A percentile compares a stretch with the other conserved stretches of the same genome.
These are phyloP conservation scores for Oophaga sylvatica DNA, from an alignment of 2,797 vertebrate genomes.

Conservation along the genomic window DNA sequence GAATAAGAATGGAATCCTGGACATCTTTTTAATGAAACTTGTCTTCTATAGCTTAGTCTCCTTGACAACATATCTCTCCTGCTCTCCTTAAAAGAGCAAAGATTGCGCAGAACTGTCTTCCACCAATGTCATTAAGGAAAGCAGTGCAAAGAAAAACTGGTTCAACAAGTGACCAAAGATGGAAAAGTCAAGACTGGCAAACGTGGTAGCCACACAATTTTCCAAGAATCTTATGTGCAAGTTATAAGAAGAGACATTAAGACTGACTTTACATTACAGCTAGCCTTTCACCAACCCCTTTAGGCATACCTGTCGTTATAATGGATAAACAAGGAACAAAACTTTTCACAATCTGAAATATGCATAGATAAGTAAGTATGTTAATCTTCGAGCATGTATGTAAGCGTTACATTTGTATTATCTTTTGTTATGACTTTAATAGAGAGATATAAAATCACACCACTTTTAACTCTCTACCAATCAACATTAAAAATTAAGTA, in stretches of 20 bases:
- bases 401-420: no score
- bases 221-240: not conserved
- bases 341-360: not conserved
- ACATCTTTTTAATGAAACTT: constrained; percentile 56
- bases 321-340: not conserved
- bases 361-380: not conserved
- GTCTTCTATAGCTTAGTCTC: constrained; percentile 49
- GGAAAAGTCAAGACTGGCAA: not conserved
- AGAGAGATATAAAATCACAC: no score
- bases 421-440: no score
- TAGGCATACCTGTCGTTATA: not conserved
- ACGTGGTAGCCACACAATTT: not conserved
- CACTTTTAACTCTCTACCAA: no score
- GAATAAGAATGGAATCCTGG: constrained; percentile 53
- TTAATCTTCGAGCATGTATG: not conserved
- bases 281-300: not conserved
- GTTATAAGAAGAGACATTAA: not conserved
- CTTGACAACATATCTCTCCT: constrained; percentile 58
- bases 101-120: constrained; percentile 14
- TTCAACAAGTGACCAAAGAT: not conserved
- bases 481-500: no score
- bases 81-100: constrained; percentile 31
- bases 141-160: not conserved
- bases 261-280: not conserved
- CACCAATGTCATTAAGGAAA: constrained; percentile 13